phyloP scores from a whole-genome alignment of 1,140 invertebrate genomes.

The Nephotettix cincticeps region DNA sequence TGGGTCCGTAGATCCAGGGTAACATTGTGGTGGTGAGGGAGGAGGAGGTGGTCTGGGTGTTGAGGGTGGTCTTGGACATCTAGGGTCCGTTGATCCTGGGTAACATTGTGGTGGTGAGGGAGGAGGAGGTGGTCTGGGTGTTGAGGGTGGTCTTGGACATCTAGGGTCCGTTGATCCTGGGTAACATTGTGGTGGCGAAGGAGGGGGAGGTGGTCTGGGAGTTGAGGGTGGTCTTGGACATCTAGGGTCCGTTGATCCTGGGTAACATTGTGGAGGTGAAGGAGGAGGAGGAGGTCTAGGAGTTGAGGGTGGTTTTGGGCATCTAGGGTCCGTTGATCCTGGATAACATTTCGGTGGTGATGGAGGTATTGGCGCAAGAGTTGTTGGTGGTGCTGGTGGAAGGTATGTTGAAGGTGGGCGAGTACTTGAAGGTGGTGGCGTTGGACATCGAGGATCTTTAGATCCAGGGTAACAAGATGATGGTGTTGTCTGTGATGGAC shows the following conservation, averaged over 20 bases:
- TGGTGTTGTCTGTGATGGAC: constrained; percentile 37
- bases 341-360: constrained; percentile 40
- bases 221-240: constrained; percentile 41
- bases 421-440: constrained; percentile 28
- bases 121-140: constrained; percentile 29
- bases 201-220: constrained; percentile 33
- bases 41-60: constrained; percentile 43
- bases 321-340: constrained; percentile 45
- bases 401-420: constrained; percentile 34
- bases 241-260: constrained; percentile 44
- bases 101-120: constrained; percentile 38
- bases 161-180: constrained; percentile 45
- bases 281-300: constrained; percentile 25
- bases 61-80: constrained; percentile 38
- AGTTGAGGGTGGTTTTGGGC: constrained; percentile 36
- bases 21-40: constrained; percentile 38
- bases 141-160: constrained; percentile 42
- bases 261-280: constrained; percentile 39
- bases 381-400: constrained; percentile 32
- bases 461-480: constrained; percentile 39
- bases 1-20: constrained; percentile 44
- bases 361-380: constrained; percentile 13
- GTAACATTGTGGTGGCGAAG: constrained; percentile 40
- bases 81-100: constrained; percentile 41
- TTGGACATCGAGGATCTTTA: constrained; percentile 43